Conservation (phyloP, 1,140 invertebrate genomes). For the Bombus fervidus region DNA sequence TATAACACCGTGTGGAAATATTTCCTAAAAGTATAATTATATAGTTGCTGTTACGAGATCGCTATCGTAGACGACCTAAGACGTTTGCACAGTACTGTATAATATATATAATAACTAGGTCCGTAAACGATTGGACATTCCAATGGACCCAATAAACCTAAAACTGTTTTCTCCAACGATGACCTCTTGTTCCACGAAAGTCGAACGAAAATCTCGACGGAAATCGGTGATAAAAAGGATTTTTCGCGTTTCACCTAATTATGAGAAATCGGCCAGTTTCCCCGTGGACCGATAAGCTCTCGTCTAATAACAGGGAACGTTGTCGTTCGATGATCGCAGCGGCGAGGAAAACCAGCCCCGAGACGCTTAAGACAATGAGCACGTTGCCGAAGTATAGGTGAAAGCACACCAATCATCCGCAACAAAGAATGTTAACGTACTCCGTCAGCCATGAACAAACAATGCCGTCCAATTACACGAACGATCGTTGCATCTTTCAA, state of each 20-base stretch:
- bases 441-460: conserved; percentile 66
- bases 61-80: background rate
- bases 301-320: conserved; percentile 38
- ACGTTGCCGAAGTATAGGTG: conserved; percentile 62
- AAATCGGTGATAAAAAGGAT: background rate
- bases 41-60: background rate
- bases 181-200: background rate
- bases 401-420: conserved; percentile 67
- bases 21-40: background rate
- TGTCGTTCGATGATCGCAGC: conserved; percentile 12
- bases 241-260: conserved; percentile 45
- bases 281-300: conserved; percentile 9
- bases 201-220: background rate
- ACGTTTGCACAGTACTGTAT: background rate
- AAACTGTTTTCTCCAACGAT: background rate
- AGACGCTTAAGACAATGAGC: conserved; percentile 59
- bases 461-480: conserved; percentile 61
- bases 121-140: background rate
- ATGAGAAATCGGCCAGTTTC: conserved; percentile 42
- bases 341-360: conserved; percentile 38
- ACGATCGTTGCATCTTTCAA: conserved; percentile 56
- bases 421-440: conserved; percentile 60
- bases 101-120: background rate
- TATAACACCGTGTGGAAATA: background rate
- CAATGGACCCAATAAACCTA: background rate